Base-by-base conservation (phyloP, 1,140 invertebrate genomes). In the Apis dorsata region DNA sequence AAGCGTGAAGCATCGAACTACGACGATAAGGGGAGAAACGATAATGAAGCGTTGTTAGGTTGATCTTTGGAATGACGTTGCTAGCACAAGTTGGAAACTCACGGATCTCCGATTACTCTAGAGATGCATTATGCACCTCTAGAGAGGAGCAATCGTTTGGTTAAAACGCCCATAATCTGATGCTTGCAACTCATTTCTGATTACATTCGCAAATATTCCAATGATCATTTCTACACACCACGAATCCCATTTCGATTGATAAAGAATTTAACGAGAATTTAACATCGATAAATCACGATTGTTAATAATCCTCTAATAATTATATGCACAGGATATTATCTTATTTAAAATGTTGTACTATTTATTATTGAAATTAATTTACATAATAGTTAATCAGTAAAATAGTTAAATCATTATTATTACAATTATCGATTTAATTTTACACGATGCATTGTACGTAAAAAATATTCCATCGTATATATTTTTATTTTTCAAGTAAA, bases 81-180 rank as follows among this genome's bases (percentile, higher is more conserved):
- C 24, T 51, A 55, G 34, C 34, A 3, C 34, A 34, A 21, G 3
- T 63, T 55, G 68, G 59, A 63, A 55, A 79, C 63, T 55, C 68
- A n/a, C 69, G 78, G 51, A 79, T 55, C 59, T 72, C 49, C n/a
- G 78, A 79, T 63, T 79, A 59, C 69, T 70, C 44, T 12, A 49
- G 11, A 53, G 55, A 8, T 21, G 59, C 12, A 70, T 79, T 79
- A 71, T 63, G 57, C 68, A 63, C 24, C 68, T 71, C n/a, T n/a
- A n/a, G 13, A 55, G 21, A 53, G 44, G 28, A 53, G 44, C 13
- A 28, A 62, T 79, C 44, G 69, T 5, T 44, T 62, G 44, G 19
- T 63, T 63, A 55, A 79, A 62, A 2, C 24, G 5, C 3, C 21
- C 3, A n/a, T 71, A 70, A 79, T 79, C 34, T 53, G 21, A 5